phyloP scores from a whole-genome alignment of 2,797 vertebrate species.

The Oreonectes daqikongensis region DNA sequence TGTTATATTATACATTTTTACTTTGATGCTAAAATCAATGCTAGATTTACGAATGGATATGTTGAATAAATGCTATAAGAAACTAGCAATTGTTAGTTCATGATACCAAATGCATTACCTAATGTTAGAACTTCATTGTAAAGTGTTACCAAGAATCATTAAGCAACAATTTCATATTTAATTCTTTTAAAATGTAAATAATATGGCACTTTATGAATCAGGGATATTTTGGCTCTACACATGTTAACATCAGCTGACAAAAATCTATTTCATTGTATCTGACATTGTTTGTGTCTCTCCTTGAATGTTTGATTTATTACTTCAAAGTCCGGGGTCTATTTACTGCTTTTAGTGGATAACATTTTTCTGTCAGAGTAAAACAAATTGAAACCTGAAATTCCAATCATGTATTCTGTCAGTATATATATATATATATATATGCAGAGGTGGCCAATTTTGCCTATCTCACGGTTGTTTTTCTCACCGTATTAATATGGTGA shows the following conservation, averaged over 20 bases:
- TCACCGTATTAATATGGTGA: slow-evolving; percentile 70
- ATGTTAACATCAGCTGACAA: slow-evolving; percentile 10
- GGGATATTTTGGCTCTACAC: slow-evolving; percentile 21
- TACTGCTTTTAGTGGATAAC: slow-evolving; percentile 66
- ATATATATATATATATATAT: no score
- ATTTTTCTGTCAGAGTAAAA: slow-evolving; percentile 64
- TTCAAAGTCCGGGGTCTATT: slow-evolving; percentile 64
- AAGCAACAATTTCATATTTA: slow-evolving; percentile 18
- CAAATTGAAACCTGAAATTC: slow-evolving; percentile 64
- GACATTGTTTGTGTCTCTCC: neutral
- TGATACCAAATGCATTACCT: neutral
- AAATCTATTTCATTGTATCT: neutral
- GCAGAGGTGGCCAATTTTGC: slow-evolving; percentile 66
- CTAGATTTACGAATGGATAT: no score
- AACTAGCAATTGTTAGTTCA: neutral
- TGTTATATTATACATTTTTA: no score
- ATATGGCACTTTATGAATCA: slow-evolving; percentile 17
- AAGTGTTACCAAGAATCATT: slow-evolving; percentile 8
- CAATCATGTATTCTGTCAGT: slow-evolving; percentile 67
- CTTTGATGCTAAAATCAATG: no score
- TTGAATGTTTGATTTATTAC: slow-evolving; percentile 61
- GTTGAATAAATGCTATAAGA: neutral
- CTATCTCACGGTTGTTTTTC: slow-evolving; percentile 8
- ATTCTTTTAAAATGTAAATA: neutral
- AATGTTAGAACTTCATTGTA: neutral